Percentiles rank a stretch among this genome's conserved stretches.
These are phyloP conservation scores for Agrenia bidenticulata DNA, from an alignment of 2,888 invertebrate species.

Conservation along the genomic window DNA sequence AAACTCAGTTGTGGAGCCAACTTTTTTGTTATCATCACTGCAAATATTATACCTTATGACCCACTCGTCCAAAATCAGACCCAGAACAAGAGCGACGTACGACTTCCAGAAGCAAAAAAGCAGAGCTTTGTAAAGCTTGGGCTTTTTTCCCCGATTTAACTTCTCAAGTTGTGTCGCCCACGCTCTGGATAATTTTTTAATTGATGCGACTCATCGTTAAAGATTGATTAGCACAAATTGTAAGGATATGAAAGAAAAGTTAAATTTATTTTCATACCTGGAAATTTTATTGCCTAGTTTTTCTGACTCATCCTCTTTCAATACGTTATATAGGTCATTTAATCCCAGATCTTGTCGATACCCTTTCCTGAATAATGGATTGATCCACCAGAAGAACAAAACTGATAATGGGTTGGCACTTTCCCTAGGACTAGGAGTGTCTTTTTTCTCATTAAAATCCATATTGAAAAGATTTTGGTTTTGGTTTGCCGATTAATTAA, in stretches of 20 bases:
- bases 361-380: conserved; percentile 74
- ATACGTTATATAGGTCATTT: conserved; percentile 72
- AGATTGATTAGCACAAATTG: neutral
- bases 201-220: neutral
- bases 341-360: conserved; percentile 70
- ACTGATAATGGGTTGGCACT: conserved; percentile 65
- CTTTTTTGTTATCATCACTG: too few relatives aligned
- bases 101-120: conserved; percentile 57
- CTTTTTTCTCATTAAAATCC: conserved; percentile 57
- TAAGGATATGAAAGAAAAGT: neutral
- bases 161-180: conserved; percentile 61
- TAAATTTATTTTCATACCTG: conserved; percentile 6
- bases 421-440: conserved; percentile 63
- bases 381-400: conserved; percentile 72
- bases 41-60: conserved; percentile 56
- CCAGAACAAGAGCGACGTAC: conserved; percentile 57
- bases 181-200: conserved; percentile 27
- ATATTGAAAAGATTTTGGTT: conserved; percentile 29
- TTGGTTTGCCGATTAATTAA: too few relatives aligned
- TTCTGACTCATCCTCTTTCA: conserved; percentile 68
- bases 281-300: conserved; percentile 65
- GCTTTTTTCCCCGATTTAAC: conserved; percentile 61
- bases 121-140: conserved; percentile 59
- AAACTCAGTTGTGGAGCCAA: too few relatives aligned
- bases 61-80: conserved; percentile 58